Conservation (phyloP, 2,113 vertebrate species). For the Bathybates hornii region DNA sequence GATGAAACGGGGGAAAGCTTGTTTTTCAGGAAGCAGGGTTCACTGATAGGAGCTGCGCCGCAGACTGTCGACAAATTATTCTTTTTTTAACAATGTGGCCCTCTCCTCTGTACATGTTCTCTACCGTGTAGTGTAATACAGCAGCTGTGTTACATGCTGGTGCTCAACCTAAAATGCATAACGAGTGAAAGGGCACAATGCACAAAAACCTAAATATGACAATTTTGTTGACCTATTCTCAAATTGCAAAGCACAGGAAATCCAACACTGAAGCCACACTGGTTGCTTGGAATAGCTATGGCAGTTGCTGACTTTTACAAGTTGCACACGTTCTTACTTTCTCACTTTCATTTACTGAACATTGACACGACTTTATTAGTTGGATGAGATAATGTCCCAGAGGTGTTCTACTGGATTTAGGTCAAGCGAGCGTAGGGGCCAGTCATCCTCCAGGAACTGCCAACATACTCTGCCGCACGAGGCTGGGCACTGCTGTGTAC, state of each 20-base stretch:
- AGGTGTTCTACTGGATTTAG: background rate
- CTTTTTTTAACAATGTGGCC: background rate
- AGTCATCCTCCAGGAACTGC: background rate
- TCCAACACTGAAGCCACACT: background rate
- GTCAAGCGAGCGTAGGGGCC: background rate
- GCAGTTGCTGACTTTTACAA: background rate
- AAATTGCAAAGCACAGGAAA: background rate
- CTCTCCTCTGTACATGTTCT: background rate
- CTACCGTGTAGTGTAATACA: background rate
- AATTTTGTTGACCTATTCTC: background rate
- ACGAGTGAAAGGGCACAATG: background rate
- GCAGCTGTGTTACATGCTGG: background rate
- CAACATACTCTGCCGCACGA: background rate
- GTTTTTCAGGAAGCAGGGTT: background rate
- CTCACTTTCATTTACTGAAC: background rate
- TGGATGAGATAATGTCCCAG: background rate
- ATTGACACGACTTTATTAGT: background rate
- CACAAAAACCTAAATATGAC: background rate
- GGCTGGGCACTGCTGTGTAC: background rate
- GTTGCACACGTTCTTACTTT: background rate
- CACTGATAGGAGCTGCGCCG: background rate
- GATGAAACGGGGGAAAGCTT: conserved; percentile 27
- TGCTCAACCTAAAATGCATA: background rate
- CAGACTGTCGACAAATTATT: background rate
- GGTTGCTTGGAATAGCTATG: background rate